Evolutionary conservation across 2,797 vertebrate species (phyloP), one percentile per base, ranked within the genome.

Genomic region (Bryconaethiops microstoma): DNA sequence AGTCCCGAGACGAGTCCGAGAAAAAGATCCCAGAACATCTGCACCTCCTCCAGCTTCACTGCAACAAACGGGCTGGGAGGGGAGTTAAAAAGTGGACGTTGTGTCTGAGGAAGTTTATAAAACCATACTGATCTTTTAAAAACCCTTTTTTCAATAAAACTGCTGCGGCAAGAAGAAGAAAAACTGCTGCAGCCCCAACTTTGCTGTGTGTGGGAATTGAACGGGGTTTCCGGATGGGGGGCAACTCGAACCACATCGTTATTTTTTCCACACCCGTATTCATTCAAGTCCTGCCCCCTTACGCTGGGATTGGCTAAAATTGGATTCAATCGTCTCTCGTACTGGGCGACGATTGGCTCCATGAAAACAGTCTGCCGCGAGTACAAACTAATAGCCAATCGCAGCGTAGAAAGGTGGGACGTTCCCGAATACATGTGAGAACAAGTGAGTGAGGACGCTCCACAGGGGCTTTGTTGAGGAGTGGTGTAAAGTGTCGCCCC

Each of bases 1-100:
- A 84, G 82, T 87, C 80, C 88, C 83, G 74, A 87, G 85, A 72
- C 83, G 59, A 72, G 90, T 78, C 68, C 71, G 65, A 25, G 70
- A 54, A 80, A 75, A 80, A 35, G 57, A 82, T 68, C 64, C 75
- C 63, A 48, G 69, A 17, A 78, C 82, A 84, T 84, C 80, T 78
- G 80, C 45, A 19, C 52, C 54, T 23, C 45, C 25, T 70, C 68
- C 9, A 3, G 2, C 35, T n/a, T 9, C 23, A n/a, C 69, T 48
- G 14, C 1, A 50, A 63, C 69, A 76, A 76, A 45, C 70, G 39
- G 45, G 0, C 35, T 13, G 65, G 13, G 19, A 13, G 5, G 35
- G 40, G 62, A 29, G 12, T 6, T 23, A 10, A 5, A n/a, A 62
- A 9, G 88, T 40, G 9, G 12, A 21, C 78, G 74, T 0, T 54